Base-by-base conservation (phyloP, 2,888 invertebrate genomes). In the Nephrotoma appendiculata region DNA sequence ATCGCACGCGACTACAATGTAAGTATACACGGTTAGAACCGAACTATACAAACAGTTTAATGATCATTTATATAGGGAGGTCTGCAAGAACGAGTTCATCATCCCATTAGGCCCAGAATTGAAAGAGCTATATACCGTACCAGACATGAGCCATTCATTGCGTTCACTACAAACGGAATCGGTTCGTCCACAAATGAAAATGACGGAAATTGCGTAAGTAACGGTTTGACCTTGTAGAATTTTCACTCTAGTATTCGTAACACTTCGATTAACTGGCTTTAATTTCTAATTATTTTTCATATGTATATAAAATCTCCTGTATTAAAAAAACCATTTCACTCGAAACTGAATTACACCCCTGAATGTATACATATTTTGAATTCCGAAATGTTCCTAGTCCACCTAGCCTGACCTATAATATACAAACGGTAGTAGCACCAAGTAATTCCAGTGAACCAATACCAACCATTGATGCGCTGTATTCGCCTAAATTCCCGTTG, bases 21-120 rank as follows among this genome's bases (percentile, higher is more conserved):
- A 90, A 93, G 94, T 92, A 87, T 86, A 42, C 31, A 12, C 5
- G 11, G 31, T 9, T 83, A 15, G 12, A 52, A 52, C 31, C 31
- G 3, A 31, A 31, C 31, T 31, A 31, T 19, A 19, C 1, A 19
- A 3, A 87, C n/a, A n/a, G 41, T 41, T 41, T 11, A 5, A 48
- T 31, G 31, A 3, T 87, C 83, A 86, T 87, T 86, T 84, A 86
- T 11, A 11, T 86, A 9, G 96, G 95, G 97, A 98, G 92, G 96
- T 97, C 86, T 98, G 98, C 89, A 98, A 98, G 91, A 98, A 98
- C 91, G 99, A 99, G 92, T 99, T 96, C 90, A 98, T 99, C 86
- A 97, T 99, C 87, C 99, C 99, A 0, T 92, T 99, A 88, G 97
- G 97, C 0, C 94, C 95, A 11, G 96, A 97, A 88, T 92, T 98